Evolutionary conservation across 2,113 vertebrate genomes (phyloP), one percentile per base, ranked within the genome.

Genomic region (Poecile atricapillus): DNA sequence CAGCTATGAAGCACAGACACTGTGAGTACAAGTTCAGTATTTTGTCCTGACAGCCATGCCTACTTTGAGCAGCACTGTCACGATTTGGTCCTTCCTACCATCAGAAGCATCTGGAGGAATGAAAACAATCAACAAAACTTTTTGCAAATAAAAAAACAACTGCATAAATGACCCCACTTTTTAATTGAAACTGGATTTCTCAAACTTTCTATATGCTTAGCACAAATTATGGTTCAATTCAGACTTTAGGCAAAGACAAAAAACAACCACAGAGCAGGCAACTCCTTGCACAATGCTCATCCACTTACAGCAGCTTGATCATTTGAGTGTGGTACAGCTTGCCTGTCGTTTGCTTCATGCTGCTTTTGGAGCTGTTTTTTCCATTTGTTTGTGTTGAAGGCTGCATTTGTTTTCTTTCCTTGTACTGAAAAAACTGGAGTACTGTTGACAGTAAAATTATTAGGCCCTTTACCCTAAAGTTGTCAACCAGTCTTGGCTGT

Each of bases 381-480:
- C 95, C 92, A 92, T 95, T 97, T 97, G 95, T 97, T 96, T 97
- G 94, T 97, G 94, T 97, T 96, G 94, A 95, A 97, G 93, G 95
- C 95, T 95, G 93, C 91, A 96, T 95, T 97, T 97, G 95, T 97
- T 97, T 97, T 97, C 95, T 96, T 97, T 97, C 91, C 89, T 91
- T 95, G 93, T 94, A 88, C 84, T 94, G 92, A 96, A 96, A 97
- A 93, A 97, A 95, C 91, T 96, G 94, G 95, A 97, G 91, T 93
- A 95, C 94, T 95, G 95, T 97, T 96, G 96, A 95, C 96, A 95
- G 92, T 95, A 96, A 97, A 97, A 96, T 97, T 97, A 95, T 97
- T 94, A 97, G 94, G 94, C 92, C 83, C 79, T 97, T 91, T 94
- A 92, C 79, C 89, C 94, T 79, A 83, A 89, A 92, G 93, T 97